Conservation (phyloP, 2,113 vertebrate genomes). For the Notarius lentiginosus region DNA sequence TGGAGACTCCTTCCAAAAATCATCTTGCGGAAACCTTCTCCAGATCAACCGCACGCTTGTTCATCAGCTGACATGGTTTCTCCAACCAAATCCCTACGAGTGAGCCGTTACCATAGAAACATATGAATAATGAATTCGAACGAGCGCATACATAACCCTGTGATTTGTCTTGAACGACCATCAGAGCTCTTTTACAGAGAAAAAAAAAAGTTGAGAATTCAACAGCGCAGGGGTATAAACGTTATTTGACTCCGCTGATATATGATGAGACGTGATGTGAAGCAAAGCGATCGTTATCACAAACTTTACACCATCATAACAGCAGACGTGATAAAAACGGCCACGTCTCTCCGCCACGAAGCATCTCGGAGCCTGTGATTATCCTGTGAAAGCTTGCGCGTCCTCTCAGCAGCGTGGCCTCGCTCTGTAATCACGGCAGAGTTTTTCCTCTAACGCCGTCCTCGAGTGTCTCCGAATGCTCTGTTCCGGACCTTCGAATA, state of each 20-base stretch:
- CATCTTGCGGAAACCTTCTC: neutral
- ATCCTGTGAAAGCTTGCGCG: neutral
- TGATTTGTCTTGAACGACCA: neutral
- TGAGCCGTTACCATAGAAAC: neutral
- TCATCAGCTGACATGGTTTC: neutral
- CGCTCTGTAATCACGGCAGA: slow-evolving; percentile 25
- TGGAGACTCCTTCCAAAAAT: neutral
- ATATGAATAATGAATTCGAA: neutral
- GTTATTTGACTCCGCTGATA: neutral
- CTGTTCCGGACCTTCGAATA: slow-evolving; percentile 20
- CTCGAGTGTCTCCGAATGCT: neutral
- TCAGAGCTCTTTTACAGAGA: too few relatives aligned
- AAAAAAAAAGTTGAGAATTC: neutral
- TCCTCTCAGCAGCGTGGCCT: neutral
- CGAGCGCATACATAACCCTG: neutral
- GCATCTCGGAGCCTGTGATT: slow-evolving; percentile 4
- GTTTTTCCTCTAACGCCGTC: slow-evolving; percentile 17
- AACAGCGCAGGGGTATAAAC: neutral
- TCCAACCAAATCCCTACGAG: neutral
- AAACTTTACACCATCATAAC: neutral
- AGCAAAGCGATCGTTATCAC: neutral
- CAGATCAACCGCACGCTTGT: too few relatives aligned
- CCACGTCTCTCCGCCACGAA: neutral
- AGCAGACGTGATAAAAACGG: neutral
- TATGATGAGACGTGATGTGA: neutral